These are phyloP conservation scores for Halictus rubicundus DNA, from an alignment of 1,140 invertebrate species.

Conservation along the genomic window DNA sequence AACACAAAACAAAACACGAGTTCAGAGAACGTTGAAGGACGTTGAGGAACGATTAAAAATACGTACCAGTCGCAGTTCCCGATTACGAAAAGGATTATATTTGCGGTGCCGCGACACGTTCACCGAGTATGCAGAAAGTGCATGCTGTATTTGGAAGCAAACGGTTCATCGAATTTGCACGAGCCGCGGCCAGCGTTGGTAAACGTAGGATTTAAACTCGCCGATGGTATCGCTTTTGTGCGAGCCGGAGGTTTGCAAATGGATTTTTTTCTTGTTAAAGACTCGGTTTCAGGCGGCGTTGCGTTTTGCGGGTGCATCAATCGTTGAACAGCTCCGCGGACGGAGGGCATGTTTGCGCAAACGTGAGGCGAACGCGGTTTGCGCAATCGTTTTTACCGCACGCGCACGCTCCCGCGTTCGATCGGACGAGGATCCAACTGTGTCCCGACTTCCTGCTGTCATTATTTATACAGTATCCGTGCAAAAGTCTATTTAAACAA, in stretches of 20 bases:
- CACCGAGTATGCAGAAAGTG: background rate
- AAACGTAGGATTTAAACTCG: background rate
- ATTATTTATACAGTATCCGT: too few species aligned
- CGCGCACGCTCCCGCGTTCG: too few species aligned
- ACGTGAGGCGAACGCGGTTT: too few species aligned
- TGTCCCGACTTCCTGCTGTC: too few species aligned
- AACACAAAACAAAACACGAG: background rate
- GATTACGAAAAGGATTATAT: background rate
- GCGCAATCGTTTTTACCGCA: too few species aligned
- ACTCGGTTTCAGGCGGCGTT: too few species aligned
- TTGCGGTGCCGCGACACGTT: background rate
- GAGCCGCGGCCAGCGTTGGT: background rate
- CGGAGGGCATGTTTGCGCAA: too few species aligned
- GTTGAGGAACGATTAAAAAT: background rate
- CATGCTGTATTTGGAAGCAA: conserved; percentile 1
- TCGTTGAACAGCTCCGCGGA: too few species aligned
- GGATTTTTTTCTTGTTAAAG: background rate
- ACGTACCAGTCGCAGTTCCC: background rate
- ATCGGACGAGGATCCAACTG: too few species aligned
- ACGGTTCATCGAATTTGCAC: background rate
- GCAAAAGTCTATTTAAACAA: too few species aligned
- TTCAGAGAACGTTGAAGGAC: background rate
- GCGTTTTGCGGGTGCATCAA: too few species aligned
- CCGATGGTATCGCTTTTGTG: background rate
- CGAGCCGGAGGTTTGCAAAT: background rate